Conservation (phyloP, 1,140 invertebrate genomes). For the Gyrodactylus salaris region DNA sequence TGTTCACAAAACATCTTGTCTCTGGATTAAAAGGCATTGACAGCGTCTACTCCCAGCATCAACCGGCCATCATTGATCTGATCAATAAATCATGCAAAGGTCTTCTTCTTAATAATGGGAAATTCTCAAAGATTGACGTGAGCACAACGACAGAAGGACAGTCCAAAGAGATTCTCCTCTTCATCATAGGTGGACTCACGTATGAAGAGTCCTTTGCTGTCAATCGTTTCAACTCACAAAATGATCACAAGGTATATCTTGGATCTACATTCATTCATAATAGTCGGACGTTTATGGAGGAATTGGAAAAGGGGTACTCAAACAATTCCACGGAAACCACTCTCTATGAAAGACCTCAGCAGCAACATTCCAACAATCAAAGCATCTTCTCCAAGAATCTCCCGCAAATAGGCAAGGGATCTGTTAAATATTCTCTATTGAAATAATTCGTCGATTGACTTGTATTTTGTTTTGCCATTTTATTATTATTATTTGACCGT, state of each 20-base stretch:
- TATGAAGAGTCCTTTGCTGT: slow-evolving; percentile 69
- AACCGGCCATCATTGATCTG: slow-evolving; percentile 43
- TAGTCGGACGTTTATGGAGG: not conserved
- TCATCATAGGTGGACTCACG: slow-evolving; percentile 73
- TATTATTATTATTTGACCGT: no score
- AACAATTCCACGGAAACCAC: no score
- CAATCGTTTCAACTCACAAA: slow-evolving; percentile 33
- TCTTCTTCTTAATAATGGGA: slow-evolving; percentile 37
- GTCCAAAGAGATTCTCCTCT: slow-evolving; percentile 60
- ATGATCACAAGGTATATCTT: not conserved
- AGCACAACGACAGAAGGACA: slow-evolving; percentile 23
- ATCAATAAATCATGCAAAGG: slow-evolving; percentile 56
- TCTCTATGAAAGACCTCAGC: no score
- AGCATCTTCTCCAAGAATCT: no score
- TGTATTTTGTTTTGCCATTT: no score
- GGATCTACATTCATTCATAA: not conserved
- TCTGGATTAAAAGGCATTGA: slow-evolving; percentile 46
- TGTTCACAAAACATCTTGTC: slow-evolving; percentile 10
- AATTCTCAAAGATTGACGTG: slow-evolving; percentile 40
- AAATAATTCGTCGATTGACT: no score
- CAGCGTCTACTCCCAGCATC: slow-evolving; percentile 83
- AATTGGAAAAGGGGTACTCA: not conserved
- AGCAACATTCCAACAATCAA: no score
- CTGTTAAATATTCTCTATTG: no score
- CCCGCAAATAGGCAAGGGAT: no score